Percentiles rank a stretch among this genome's conserved stretches.
Conservation (phyloP, 1,140 invertebrate species). For the Plodia interpunctella region DNA sequence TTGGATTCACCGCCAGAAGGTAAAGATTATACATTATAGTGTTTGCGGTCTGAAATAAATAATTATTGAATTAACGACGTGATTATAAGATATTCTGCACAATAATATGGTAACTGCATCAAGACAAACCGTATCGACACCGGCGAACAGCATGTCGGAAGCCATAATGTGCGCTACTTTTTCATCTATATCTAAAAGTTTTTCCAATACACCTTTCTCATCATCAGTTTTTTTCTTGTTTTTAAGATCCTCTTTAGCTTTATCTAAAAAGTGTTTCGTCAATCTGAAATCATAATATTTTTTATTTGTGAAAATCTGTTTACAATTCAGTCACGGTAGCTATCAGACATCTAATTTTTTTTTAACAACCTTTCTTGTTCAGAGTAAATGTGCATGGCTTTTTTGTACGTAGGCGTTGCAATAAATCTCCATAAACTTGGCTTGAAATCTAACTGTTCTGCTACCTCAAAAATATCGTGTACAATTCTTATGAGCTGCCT, state of each 20-base stretch:
- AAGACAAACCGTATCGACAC: slow-evolving; percentile 83
- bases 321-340: neutral
- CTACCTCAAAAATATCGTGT: slow-evolving; percentile 78
- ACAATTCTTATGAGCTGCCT: slow-evolving; percentile 79
- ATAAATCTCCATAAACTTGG: slow-evolving; percentile 81
- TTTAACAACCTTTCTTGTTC: slow-evolving; percentile 45
- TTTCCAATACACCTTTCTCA: slow-evolving; percentile 75
- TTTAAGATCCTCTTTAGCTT: slow-evolving; percentile 35
- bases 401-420: slow-evolving; percentile 77
- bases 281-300: slow-evolving; percentile 27
- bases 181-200: slow-evolving; percentile 73
- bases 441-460: slow-evolving; percentile 79
- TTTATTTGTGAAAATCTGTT: neutral
- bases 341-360: too few relatives aligned
- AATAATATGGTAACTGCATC: too few relatives aligned
- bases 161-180: slow-evolving; percentile 80
- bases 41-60: slow-evolving; percentile 47
- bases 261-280: slow-evolving; percentile 38
- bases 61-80: too few relatives aligned
- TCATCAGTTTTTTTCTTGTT: slow-evolving; percentile 26
- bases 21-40: slow-evolving; percentile 75
- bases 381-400: slow-evolving; percentile 69
- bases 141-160: slow-evolving; percentile 85
- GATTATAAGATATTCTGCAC: too few relatives aligned
- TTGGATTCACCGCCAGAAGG: slow-evolving; percentile 79